phyloP scores from a whole-genome alignment of 2,113 vertebrate genomes.

The Pipra filicauda region DNA sequence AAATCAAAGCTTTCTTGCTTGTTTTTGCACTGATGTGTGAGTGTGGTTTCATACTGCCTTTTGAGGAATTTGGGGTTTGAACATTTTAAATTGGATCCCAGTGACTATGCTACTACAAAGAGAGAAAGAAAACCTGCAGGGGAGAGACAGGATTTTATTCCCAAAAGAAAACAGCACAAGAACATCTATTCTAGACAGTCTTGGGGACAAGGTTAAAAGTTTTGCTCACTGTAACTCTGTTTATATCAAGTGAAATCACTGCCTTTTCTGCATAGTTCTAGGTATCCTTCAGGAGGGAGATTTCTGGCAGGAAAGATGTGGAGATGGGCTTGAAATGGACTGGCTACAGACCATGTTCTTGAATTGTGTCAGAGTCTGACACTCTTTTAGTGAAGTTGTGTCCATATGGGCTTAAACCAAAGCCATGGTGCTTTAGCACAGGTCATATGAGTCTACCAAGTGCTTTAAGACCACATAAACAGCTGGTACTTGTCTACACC shows the following conservation, averaged over 20 bases:
- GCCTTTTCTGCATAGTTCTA: background rate
- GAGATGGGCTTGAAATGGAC: background rate
- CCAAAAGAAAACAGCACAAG: background rate
- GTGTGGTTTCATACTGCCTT: background rate
- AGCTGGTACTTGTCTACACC: background rate
- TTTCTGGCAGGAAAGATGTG: background rate
- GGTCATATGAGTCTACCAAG: background rate
- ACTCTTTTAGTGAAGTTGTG: background rate
- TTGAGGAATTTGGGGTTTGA: conserved; percentile 8
- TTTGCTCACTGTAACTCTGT: background rate
- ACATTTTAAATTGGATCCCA: conserved; percentile 27
- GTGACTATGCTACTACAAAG: background rate
- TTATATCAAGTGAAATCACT: background rate
- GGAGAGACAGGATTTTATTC: conserved; percentile 21
- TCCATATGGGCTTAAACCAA: background rate
- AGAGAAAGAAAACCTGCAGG: conserved; percentile 15
- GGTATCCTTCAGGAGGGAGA: background rate
- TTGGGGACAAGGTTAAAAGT: background rate
- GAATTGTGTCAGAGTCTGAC: background rate
- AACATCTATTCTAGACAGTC: background rate
- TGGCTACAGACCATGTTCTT: background rate
- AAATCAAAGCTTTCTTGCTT: background rate
- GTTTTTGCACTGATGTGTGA: background rate
- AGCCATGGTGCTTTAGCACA: background rate
- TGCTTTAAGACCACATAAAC: background rate